phyloP scores from a whole-genome alignment of 2,888 invertebrate genomes.

The Rhogogaster chlorosoma region DNA sequence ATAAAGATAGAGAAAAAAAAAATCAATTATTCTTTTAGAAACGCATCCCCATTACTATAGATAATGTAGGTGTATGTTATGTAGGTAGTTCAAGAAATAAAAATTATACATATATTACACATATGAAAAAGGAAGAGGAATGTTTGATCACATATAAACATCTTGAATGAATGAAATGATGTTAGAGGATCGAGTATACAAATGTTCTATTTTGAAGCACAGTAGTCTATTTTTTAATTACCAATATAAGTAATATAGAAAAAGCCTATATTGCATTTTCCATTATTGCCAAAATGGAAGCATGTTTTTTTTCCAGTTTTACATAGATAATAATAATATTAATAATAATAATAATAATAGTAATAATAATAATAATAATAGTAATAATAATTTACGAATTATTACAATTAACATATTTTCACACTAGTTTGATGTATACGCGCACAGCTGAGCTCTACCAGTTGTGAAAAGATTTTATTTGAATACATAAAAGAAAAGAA shows the following conservation, averaged over 20 bases:
- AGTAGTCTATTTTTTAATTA: background rate
- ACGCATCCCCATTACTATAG: background rate
- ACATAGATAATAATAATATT: background rate
- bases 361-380: background rate
- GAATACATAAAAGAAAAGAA: constrained; percentile 67
- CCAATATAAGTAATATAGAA: constrained; percentile 1
- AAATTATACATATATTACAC: background rate
- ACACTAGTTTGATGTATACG: background rate
- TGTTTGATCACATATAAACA: constrained; percentile 32
- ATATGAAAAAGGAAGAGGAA: constrained; percentile 13
- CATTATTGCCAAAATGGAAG: constrained; percentile 27
- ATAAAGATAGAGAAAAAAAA: background rate
- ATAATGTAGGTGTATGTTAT: constrained; percentile 1
- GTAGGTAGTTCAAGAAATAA: constrained; percentile 3
- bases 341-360: background rate
- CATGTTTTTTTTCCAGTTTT: constrained; percentile 30
- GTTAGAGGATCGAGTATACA: constrained; percentile 18
- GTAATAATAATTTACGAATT: constrained; percentile 14
- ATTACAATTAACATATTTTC: constrained; percentile 25
- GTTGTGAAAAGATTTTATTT: constrained; percentile 64
- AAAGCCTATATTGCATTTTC: background rate
- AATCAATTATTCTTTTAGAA: constrained; percentile 1
- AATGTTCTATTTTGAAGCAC: background rate
- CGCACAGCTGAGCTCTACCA: constrained; percentile 47
- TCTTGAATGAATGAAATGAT: constrained; percentile 16